These are phyloP conservation scores for Pseudobourletiella spinata DNA, from an alignment of 1,140 invertebrate species.

Conservation along the genomic window DNA sequence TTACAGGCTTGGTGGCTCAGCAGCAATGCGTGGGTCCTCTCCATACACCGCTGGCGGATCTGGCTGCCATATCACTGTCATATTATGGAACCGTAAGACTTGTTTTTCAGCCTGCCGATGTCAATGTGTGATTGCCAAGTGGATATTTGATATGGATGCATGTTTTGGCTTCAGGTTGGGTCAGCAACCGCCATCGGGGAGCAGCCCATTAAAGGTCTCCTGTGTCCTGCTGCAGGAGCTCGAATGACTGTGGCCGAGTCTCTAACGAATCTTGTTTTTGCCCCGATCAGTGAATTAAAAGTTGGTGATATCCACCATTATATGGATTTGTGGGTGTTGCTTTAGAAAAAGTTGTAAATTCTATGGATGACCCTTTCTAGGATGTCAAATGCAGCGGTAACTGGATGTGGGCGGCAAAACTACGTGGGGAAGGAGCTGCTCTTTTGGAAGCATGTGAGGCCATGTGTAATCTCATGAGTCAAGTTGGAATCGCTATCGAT, in stretches of 20 bases:
- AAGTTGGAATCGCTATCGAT: conserved; percentile 84
- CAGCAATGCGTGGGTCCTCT: conserved; percentile 95
- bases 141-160: too few relatives aligned
- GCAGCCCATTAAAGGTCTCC: conserved; percentile 86
- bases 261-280: conserved; percentile 91
- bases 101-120: conserved; percentile 29
- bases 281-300: conserved; percentile 67
- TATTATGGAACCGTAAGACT: conserved; percentile 42
- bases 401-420: conserved; percentile 99
- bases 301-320: conserved; percentile 43
- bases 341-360: too few relatives aligned
- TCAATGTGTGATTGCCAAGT: too few relatives aligned
- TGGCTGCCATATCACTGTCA: conserved; percentile 80
- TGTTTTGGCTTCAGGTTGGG: too few relatives aligned
- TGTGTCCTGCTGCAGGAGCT: conserved; percentile 71
- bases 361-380: too few relatives aligned
- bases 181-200: conserved; percentile 91
- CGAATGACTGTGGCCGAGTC: conserved; percentile 89
- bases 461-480: conserved; percentile 77
- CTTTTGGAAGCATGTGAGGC: conserved; percentile 77
- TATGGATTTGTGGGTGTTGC: too few relatives aligned
- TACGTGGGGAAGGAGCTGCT: conserved; percentile 78
- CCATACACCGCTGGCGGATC: conserved; percentile 90
- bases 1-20: conserved; percentile 90
- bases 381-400: conserved; percentile 96